Base-by-base conservation (phyloP, 2,797 vertebrate genomes). In the Phrynocephalus vlangalii region DNA sequence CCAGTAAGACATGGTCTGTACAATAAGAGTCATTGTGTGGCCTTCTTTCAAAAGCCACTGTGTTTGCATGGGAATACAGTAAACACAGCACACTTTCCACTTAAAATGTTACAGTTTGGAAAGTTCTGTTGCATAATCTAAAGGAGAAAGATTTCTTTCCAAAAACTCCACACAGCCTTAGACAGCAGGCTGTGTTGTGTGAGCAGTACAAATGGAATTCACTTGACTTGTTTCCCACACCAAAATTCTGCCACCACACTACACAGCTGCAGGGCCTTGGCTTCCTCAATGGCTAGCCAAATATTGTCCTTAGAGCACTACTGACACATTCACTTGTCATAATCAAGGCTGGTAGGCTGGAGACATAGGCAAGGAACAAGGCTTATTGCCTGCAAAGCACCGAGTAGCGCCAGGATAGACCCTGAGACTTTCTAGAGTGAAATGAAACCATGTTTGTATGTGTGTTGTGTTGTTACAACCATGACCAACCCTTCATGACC, bases 11-110 rank as follows among this genome's bases (percentile, higher is more conserved):
- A 82, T 93, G 79, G 85, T 94, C 94, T 95, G 90, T 93, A 90
- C 91, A 94, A 93, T 93, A 94, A 94, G 91, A 92, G 83, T 71
- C 92, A 94, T 94, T 87, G 28, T 93, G 86, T 91, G 94, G 88
- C 91, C 91, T 94, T 91, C 94, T 92, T 94, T 94, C 91, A 82
- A 88, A 79, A 90, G 90, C 85, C 71, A 96, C 90, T 94, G 95
- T 96, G 91, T 96, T 97, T 96, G 91, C 89, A 87, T 84, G 94
- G 93, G 89, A 91, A 91, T 91, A 33, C 33, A 33, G 33, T 33
- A 95, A 93, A 92, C 89, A 82, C 86, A 94, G 92, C 4, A 63
- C 18, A 16, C 18, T 63, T 13, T 63, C 15, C 60, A 63, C 93
- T 89, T 78, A 92, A 73, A 91, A 92, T 30, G 91, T 95, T 82